A percentile compares a stretch with the other conserved stretches of the same genome.
Evolutionary conservation across 2,888 invertebrate species (phyloP).

Genomic region (Myopa tessellatipennis): DNA sequence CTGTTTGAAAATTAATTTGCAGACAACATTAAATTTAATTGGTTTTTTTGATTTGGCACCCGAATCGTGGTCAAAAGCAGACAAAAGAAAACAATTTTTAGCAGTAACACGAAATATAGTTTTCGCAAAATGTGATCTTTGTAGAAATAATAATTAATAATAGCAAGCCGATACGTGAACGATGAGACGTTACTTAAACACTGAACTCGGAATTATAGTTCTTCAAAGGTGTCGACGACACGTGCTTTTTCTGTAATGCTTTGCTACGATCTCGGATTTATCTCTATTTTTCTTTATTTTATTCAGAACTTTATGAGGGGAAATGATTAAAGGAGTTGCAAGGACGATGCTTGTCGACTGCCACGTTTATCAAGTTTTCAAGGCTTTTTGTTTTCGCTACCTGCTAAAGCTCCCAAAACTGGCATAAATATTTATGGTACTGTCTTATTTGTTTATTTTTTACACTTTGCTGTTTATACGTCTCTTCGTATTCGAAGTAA

Average conservation of each 20-base stretch:
- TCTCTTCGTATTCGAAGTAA: not conserved
- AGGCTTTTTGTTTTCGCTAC: slow-evolving; percentile 9
- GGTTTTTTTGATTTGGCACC: slow-evolving; percentile 13
- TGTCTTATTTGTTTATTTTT: slow-evolving; percentile 45
- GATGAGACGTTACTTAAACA: not conserved
- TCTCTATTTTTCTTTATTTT: slow-evolving; percentile 3
- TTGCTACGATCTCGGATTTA: too few relatives aligned
- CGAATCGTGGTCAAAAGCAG: slow-evolving; percentile 30
- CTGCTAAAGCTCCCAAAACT: slow-evolving; percentile 61
- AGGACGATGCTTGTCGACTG: slow-evolving; percentile 27
- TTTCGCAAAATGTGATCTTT: too few relatives aligned
- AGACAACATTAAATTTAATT: slow-evolving; percentile 28
- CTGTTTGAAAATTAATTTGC: slow-evolving; percentile 26
- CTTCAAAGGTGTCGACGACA: slow-evolving; percentile 30
- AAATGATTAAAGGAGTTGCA: not conserved
- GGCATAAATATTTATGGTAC: slow-evolving; percentile 67
- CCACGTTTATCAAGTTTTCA: slow-evolving; percentile 26
- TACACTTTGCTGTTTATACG: slow-evolving; percentile 25
- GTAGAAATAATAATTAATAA: slow-evolving; percentile 29
- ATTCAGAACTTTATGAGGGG: slow-evolving; percentile 10
- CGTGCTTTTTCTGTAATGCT: not conserved
- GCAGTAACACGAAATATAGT: too few relatives aligned
- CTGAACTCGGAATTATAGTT: not conserved
- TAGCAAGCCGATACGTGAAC: slow-evolving; percentile 48
- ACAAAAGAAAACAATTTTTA: not conserved